A percentile compares a stretch with the other conserved stretches of the same genome.
Evolutionary conservation across 2,797 vertebrate species (phyloP).

Genomic region (Gambusia yucatana): DNA sequence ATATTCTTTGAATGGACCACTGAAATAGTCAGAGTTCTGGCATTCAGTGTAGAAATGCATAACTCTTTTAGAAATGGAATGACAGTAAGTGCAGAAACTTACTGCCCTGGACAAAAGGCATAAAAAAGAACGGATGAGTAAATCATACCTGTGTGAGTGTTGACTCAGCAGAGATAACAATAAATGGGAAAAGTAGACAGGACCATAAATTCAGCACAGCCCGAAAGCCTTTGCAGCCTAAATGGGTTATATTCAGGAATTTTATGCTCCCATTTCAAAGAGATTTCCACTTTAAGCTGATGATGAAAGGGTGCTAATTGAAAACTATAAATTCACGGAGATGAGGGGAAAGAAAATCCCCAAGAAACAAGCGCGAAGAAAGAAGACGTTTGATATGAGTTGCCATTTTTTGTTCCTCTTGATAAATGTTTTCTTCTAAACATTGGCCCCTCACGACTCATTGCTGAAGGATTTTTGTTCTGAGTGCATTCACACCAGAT

Average conservation of each 20-base stretch:
- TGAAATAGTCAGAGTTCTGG: neutral
- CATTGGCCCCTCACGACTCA: neutral
- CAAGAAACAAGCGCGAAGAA: neutral
- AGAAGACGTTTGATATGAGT: neutral
- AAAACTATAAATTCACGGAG: neutral
- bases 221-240: neutral
- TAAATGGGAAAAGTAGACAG: neutral
- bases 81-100: neutral
- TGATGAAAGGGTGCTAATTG: constrained; percentile 2
- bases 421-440: neutral
- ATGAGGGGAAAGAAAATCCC: neutral
- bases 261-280: constrained; percentile 4
- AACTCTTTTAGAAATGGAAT: neutral
- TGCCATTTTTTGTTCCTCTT: neutral
- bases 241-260: constrained; percentile 8
- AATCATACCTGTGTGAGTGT: constrained; percentile 1
- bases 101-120: neutral
- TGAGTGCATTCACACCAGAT: no score
- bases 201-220: constrained; percentile 2
- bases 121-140: neutral
- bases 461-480: neutral
- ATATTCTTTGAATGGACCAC: neutral
- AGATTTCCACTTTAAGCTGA: constrained; percentile 2
- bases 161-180: constrained; percentile 13
- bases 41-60: neutral